Evolutionary conservation across 2,797 vertebrate species (phyloP), one percentile per base, ranked within the genome.

Genomic region (Catamblyrhynchus diadema): DNA sequence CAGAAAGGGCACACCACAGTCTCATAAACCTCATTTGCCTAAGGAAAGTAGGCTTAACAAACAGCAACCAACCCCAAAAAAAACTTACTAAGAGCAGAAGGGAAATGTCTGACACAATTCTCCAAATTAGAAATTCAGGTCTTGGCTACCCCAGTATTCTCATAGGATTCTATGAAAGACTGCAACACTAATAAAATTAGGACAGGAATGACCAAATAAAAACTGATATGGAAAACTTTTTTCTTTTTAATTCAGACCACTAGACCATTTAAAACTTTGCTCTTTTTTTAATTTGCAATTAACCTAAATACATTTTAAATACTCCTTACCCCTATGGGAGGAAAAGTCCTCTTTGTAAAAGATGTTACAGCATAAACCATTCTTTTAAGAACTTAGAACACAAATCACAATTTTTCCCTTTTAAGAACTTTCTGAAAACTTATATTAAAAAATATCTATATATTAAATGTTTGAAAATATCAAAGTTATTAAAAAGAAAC

Each of bases 221-320:
- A 95, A 92, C 39, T 48, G 54, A 83, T 82, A 87, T 8, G 12
- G 69, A 91, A 95, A 92, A 81, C 33, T 80, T 88, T 72, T 60
- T 87, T 67, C 42, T 65, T 95, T 90, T 90, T 74, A 93, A 94
- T 96, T 94, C 86, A 92, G 90, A 96, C 62, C 86, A 88, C 53
- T 50, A 88, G 57, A 93, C 44, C 90, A 95, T 70, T 95, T 95
- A 90, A 95, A 96, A 90, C 88, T 90, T 65, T 42, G 86, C 95
- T 95, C 90, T 94, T 95, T 94, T 96, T 96, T 95, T 96, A 95
- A 95, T 92, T 91, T 92, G 92, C 94, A 97, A 97, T 97, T 96
- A 97, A 93, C 94, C 95, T 94, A 97, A 94, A 94, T 95, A 94
- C 56, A 93, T 96, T 94, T 73, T 85, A 95, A 95, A 93, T 67